Evolutionary conservation across 2,888 invertebrate genomes (phyloP).

Genomic region (Platycnemis pennipes): DNA sequence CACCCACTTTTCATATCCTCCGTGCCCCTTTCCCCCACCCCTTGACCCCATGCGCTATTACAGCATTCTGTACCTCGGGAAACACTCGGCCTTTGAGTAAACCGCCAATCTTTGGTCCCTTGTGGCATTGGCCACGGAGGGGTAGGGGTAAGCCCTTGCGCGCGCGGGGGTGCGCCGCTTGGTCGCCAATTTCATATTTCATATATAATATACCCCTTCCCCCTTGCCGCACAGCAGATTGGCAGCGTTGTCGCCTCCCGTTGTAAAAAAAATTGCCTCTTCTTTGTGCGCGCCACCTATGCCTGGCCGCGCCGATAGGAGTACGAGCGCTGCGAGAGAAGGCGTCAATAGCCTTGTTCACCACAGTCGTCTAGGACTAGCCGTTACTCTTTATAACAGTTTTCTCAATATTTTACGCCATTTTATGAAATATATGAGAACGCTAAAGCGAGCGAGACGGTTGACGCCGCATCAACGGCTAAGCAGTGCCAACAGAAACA

Average conservation of each 20-base stretch:
- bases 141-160: neutral
- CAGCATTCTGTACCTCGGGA: neutral
- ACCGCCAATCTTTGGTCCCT: slow-evolving; percentile 25
- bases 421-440: too few species aligned
- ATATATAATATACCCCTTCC: neutral
- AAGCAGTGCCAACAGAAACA: too few species aligned
- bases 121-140: neutral
- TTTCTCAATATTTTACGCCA: too few species aligned
- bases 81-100: neutral
- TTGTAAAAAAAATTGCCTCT: neutral
- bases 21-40: neutral
- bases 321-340: neutral
- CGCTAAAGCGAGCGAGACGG: too few species aligned
- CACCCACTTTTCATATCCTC: neutral
- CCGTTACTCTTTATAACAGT: too few species aligned
- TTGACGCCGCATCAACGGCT: too few species aligned
- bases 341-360: neutral
- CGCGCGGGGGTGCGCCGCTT: neutral
- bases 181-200: neutral
- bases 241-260: neutral
- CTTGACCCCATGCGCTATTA: slow-evolving; percentile 1
- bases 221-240: neutral
- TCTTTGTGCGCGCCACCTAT: neutral
- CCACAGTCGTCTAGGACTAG: neutral
- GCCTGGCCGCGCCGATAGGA: neutral